Base-by-base conservation (phyloP, 2,888 invertebrate species). In the Idaea dimidiata region DNA sequence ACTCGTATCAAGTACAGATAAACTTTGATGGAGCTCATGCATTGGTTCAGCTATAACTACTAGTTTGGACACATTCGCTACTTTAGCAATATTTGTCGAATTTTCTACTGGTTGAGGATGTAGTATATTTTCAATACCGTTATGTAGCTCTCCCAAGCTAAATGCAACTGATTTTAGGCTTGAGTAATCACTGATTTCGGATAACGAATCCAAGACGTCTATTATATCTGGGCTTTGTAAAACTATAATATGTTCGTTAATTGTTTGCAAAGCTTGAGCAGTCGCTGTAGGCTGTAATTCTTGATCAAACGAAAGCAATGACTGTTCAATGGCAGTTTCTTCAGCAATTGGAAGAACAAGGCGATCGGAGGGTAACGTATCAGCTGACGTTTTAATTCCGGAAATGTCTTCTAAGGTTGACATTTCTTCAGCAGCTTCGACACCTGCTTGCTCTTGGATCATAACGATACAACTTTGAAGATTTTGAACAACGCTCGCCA, bases 361-460 rank as follows among this genome's bases (percentile, higher is more conserved):
- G 64, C 78, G 74, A 64, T 91, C 88, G 18, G 81, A 80, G 31
- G 84, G 82, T 56, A 93, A 72, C n/a, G 89, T 83, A 33, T 93
- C 93, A 4, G 93, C 93, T 54, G 88, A 86, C 0, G 94, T 94
- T 81, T 94, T 93, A 17, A 95, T 86, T 4, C 90, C 93, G 0
- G 94, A 94, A 67, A 94, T 84, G 71, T 94, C 94, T 69, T 93
- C 93, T 60, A 94, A 87, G 7, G 94, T 93, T 5, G 94, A 94
- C 74, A 94, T 83, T 56, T 94, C 94, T 43, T 89, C 90, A 6
- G 83, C 76, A 8, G 82, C 87, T 76, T 94, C 94, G 54, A 94
- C 65, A 65, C 87, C 79, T 67, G 75, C 75, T 71, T 93, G 89
- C 73, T 93, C 91, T 65, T 91, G 85, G 69, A 94, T 86, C 67